Base-by-base conservation (phyloP, 2,797 vertebrate genomes). In the Periophthalmus magnuspinnatus region DNA sequence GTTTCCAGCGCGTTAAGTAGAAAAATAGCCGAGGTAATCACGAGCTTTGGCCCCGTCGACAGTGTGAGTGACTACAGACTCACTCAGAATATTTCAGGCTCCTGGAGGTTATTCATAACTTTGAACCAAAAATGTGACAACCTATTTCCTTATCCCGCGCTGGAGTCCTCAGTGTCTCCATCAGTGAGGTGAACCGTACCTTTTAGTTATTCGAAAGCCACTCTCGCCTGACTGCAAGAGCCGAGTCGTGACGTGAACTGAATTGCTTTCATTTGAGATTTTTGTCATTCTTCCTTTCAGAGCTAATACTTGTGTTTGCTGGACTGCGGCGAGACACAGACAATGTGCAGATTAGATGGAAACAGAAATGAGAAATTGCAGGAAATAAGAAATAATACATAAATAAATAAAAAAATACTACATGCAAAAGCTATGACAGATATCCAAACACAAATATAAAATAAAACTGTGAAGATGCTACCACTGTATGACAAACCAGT, bases 181-280 rank as follows among this genome's bases (percentile, higher is more conserved):
- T 78, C 72, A 65, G 13, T 28, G 59, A 67, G 66, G 71, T 65
- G 61, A 56, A 55, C 69, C 68, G 64, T 65, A 72, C 69, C 55
- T 70, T 59, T 52, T 22, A 70, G 34, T 34, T 47, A 66, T 11
- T 10, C 19, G 45, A n/a, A 47, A n/a, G 34, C 32, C 21, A 38
- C 59, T 72, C 36, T 5, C 19, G 11, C 55, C n/a, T 57, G 55
- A 32, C 52, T 50, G 22, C 24, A 28, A 55, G 58, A 36, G 33
- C 32, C 14, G 9, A 41, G 59, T 41, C 10, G 17, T 41, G 5
- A 55, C 59, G 19, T 33, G 50, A 17, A 28, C 24, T 19, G 17
- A 21, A 33, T 55, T 47, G 32, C 17, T 59, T 32, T 61, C 55
- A 48, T 55, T 52, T 63, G 47, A n/a, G 11, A 45, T 36, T 38